These are phyloP conservation scores for Drosophila nr. fundita DNA, from an alignment of 2,888 invertebrate genomes.

Conservation along the genomic window DNA sequence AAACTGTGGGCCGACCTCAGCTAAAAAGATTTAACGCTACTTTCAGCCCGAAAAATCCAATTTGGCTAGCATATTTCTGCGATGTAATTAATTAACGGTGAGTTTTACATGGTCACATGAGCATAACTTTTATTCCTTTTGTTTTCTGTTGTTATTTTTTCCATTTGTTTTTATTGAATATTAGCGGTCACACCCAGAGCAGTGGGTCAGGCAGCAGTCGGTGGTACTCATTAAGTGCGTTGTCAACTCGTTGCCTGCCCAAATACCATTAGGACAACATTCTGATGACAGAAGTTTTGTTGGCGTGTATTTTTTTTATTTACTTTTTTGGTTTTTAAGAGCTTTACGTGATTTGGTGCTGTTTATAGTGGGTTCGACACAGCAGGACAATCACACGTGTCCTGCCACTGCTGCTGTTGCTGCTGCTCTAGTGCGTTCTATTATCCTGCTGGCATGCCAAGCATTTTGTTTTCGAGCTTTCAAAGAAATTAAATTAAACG, in stretches of 20 bases:
- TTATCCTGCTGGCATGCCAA: slow-evolving; percentile 62
- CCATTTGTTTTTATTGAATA: slow-evolving; percentile 66
- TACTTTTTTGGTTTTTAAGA: slow-evolving; percentile 31
- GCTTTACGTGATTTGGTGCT: slow-evolving; percentile 71
- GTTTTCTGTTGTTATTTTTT: neutral
- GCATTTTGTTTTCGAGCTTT: slow-evolving; percentile 77
- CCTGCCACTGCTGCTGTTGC: slow-evolving; percentile 18
- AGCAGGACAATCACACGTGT: slow-evolving; percentile 65
- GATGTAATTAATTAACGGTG: slow-evolving; percentile 72
- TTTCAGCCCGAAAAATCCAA: slow-evolving; percentile 41
- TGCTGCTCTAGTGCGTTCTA: slow-evolving; percentile 29
- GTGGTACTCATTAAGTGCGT: slow-evolving; percentile 69
- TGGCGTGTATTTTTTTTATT: slow-evolving; percentile 49
- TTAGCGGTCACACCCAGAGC: slow-evolving; percentile 62
- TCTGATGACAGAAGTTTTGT: slow-evolving; percentile 80
- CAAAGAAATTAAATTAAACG: slow-evolving; percentile 82
- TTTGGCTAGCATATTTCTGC: slow-evolving; percentile 35
- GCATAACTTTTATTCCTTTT: slow-evolving; percentile 57
- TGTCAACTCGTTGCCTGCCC: slow-evolving; percentile 77
- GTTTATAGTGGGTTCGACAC: slow-evolving; percentile 39
- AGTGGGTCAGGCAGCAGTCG: slow-evolving; percentile 5
- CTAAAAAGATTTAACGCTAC: slow-evolving; percentile 73
- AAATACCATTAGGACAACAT: slow-evolving; percentile 76
- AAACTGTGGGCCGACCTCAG: slow-evolving; percentile 21
- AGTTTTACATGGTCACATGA: slow-evolving; percentile 70